Evolutionary conservation across 2,797 vertebrate species (phyloP).

Genomic region (Dryobates pubescens): DNA sequence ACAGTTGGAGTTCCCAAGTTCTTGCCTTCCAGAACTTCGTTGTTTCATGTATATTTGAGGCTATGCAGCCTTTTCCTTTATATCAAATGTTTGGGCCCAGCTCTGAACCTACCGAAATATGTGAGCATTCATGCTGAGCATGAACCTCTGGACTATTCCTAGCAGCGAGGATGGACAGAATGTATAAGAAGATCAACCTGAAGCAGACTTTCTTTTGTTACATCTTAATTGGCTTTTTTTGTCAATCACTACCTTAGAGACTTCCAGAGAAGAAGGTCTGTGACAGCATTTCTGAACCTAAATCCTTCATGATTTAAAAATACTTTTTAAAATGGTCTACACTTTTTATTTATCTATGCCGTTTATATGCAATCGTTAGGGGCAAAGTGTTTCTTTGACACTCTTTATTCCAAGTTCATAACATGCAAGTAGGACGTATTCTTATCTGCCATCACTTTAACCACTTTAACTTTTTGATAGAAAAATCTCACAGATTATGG

Average conservation of each 20-base stretch:
- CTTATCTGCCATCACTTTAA: neutral
- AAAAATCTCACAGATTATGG: neutral
- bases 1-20: neutral
- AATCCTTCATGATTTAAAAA: neutral
- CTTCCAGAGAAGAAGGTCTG: neutral
- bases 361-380: neutral
- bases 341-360: neutral
- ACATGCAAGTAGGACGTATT: neutral
- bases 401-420: neutral
- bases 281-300: neutral
- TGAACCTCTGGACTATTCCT: neutral
- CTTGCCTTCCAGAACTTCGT: neutral
- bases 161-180: neutral
- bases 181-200: neutral
- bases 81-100: neutral
- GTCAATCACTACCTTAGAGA: neutral
- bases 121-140: neutral
- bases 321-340: neutral
- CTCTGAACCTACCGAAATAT: neutral
- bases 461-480: neutral
- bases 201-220: neutral
- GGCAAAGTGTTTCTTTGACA: neutral
- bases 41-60: neutral
- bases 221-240: neutral
- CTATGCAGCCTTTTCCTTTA: neutral